Percentiles rank a stretch among this genome's conserved stretches.
These are phyloP conservation scores for Scaptomyza montana DNA, from an alignment of 1,140 invertebrate species.

Conservation along the genomic window DNA sequence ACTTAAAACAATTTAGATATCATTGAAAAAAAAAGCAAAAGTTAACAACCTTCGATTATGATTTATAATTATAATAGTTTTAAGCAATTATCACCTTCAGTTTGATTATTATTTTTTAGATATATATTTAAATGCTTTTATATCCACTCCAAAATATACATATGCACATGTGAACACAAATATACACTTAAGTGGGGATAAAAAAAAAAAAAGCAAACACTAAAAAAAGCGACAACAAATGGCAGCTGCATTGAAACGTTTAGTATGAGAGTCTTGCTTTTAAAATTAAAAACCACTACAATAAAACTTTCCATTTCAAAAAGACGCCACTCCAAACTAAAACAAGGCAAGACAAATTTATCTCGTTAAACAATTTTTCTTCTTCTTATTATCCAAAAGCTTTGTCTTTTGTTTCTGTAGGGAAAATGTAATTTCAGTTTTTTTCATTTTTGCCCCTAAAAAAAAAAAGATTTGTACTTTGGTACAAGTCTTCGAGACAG, in stretches of 20 bases:
- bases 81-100: no score
- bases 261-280: constrained; percentile 73
- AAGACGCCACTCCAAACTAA: not conserved
- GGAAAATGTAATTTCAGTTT: constrained; percentile 44
- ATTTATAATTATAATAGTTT: no score
- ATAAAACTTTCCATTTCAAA: constrained; percentile 80
- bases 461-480: constrained; percentile 28
- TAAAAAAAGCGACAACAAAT: constrained; percentile 24
- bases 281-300: constrained; percentile 60
- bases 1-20: no score
- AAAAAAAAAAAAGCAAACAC: constrained; percentile 56
- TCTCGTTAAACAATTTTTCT: constrained; percentile 56
- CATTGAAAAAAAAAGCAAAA: no score
- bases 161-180: constrained; percentile 12
- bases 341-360: constrained; percentile 72
- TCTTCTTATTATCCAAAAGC: constrained; percentile 7
- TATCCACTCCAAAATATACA: not conserved
- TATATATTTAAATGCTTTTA: constrained; percentile 2
- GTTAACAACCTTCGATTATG: no score
- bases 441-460: not conserved
- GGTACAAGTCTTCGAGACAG: constrained; percentile 52
- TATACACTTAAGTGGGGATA: constrained; percentile 18
- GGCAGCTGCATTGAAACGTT: constrained; percentile 65
- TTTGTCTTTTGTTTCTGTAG: constrained; percentile 26
- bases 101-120: not conserved